Base-by-base conservation (phyloP, 2,888 invertebrate species). In the Lottia gigantea region DNA sequence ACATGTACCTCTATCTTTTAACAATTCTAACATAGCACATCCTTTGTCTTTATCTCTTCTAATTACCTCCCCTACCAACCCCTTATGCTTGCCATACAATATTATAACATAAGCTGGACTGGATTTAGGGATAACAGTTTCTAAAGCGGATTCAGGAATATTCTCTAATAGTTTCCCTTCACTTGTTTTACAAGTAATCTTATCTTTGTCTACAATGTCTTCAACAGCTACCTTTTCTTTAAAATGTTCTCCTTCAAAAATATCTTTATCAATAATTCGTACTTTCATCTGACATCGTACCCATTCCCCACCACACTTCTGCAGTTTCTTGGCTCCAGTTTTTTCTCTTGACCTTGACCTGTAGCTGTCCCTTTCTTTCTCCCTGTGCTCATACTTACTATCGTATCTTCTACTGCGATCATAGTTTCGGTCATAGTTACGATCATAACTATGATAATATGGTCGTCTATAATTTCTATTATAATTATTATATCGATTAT, bases 51-150 rank as follows among this genome's bases (percentile, higher is more conserved):
- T 89, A 80, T 90, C 86, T 67, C 83, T 81, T 31, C 86, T 83
- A 66, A 90, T 72, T 23, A 90, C 83, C 67, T 86, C 82, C 4
- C 73, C 70, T 76, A 89, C 86, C 85, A 88, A 83, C 69, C 87
- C 87, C 71, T 76, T 81, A 70, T 88, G 74, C 74, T 84, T 81
- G 12, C 89, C 89, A 68, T 75, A 74, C 12, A 89, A 86, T n/a
- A 90, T 82, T 80, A 87, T 83, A 25, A 89, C 87, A 79, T 84
- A 80, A 14, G 84, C 77, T 25, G 81, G 76, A 25, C 84, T 85
- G 61, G 79, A 70, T 71, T 85, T 82, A 23, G 90, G 90, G 66
- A 90, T 85, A 0, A 90, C 87, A 16, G 89, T 89, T 77, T 90
- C 89, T 64, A 90, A 70, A 82, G 85, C 85, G 19, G 82, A 79